A percentile compares a stretch with the other conserved stretches of the same genome.
phyloP scores from a whole-genome alignment of 2,113 vertebrate species.

The Trogon surrucura region DNA sequence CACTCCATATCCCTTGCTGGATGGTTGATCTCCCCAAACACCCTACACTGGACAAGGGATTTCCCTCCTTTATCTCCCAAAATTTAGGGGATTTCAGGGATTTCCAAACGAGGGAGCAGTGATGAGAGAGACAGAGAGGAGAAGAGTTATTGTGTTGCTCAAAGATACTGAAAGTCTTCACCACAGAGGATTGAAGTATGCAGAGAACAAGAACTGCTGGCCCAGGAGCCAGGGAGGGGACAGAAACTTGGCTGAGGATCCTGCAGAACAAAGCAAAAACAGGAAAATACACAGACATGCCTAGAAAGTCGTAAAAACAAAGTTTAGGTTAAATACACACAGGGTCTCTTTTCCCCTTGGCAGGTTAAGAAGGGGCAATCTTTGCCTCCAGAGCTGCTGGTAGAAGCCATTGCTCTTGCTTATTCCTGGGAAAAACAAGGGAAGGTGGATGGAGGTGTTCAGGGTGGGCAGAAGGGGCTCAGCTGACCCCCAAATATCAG shows the following conservation, averaged over 20 bases:
- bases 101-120: background rate
- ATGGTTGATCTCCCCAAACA: background rate
- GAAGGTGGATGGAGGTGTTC: background rate
- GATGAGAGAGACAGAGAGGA: background rate
- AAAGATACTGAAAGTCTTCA: background rate
- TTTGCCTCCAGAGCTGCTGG: background rate
- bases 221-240: conserved; percentile 6
- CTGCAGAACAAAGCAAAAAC: background rate
- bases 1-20: background rate
- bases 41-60: background rate
- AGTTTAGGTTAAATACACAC: conserved; percentile 33
- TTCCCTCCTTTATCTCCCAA: accelerated
- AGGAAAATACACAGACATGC: conserved; percentile 43
- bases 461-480: background rate
- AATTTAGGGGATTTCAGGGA: background rate
- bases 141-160: background rate
- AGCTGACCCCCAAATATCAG: background rate
- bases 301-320: conserved; percentile 39
- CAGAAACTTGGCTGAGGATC: conserved; percentile 32
- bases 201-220: background rate
- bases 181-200: background rate
- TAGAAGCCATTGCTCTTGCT: background rate
- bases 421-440: background rate
- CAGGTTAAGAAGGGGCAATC: background rate
- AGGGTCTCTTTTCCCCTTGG: background rate